These are phyloP conservation scores for Drosophila pseudotakahashii DNA, from an alignment of 2,888 invertebrate species.

Conservation along the genomic window DNA sequence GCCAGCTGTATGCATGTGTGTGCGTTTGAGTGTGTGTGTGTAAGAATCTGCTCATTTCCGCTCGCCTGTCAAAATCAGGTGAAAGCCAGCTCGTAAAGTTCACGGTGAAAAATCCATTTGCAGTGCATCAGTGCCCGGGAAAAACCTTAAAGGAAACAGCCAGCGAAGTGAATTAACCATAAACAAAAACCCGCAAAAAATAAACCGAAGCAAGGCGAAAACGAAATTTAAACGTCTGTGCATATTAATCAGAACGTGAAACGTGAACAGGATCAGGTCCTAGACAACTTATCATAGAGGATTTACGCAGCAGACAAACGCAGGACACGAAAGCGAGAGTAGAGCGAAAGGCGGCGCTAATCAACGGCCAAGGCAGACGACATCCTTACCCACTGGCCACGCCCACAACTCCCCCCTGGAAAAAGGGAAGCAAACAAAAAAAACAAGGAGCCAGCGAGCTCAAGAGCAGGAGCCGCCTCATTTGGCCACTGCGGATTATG, in stretches of 20 bases:
- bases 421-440: not conserved
- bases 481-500: conserved; percentile 81
- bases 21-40: conserved; percentile 11
- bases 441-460: conserved; percentile 24
- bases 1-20: conserved; percentile 6
- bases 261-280: conserved; percentile 35
- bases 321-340: conserved; percentile 18
- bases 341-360: conserved; percentile 57
- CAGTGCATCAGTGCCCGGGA: conserved; percentile 48
- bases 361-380: conserved; percentile 61
- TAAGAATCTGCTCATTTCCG: conserved; percentile 65
- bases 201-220: conserved; percentile 41
- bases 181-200: conserved; percentile 33
- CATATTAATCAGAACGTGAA: conserved; percentile 66
- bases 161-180: conserved; percentile 35
- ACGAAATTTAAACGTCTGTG: conserved; percentile 77
- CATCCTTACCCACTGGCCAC: conserved; percentile 31
- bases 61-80: conserved; percentile 43
- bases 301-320: conserved; percentile 53
- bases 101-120: conserved; percentile 28
- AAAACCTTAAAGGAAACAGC: conserved; percentile 51
- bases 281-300: conserved; percentile 77
- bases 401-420: conserved; percentile 5
- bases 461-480: conserved; percentile 63
- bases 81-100: conserved; percentile 33